Evolutionary conservation across 2,797 vertebrate species (phyloP), one percentile per base, ranked within the genome.

Genomic region (Rhinophrynus dorsalis): DNA sequence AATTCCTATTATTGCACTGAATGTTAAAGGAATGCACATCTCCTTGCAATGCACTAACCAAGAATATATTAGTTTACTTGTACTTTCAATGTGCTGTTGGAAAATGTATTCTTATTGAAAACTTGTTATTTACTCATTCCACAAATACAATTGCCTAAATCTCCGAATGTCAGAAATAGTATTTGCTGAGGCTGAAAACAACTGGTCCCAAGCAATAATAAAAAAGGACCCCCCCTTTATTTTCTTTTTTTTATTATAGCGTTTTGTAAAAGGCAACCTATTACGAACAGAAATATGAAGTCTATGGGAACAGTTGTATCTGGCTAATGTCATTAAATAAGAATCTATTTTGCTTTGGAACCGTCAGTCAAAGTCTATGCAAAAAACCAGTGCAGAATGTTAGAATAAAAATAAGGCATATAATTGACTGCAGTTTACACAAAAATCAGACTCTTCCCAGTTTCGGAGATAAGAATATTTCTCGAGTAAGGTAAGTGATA

Each of bases 351-450:
- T 45, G 15, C 17, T 23, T 20, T 8, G 60, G 26, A 30, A 57
- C 32, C 56, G 40, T 56, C 60, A 71, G 37, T 45, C 18, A 35
- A 27, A 32, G 32, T 60, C 3, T 17, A 45, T 66, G 13, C 30
- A 72, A 58, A 33, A 51, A 3, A 18, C 5, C 8, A 15, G 1
- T 2, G 20, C 21, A 38, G 3, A 42, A 38, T 30, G 42, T 7
- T 66, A 51, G 29, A 51, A 58, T 65, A 55, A 70, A 47, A 56
- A 24, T 52, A 26, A 32, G 10, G 9, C 24, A 27, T 23, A 51
- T 48, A 72, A 72, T 44, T 59, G 54, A 30, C 58, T 52, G 45
- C 26, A 27, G 27, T 45, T 65, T 65, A 58, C 27, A 64, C 6
- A 65, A 64, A 55, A 45, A 51, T 37, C 30, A 45, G 55, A 40